phyloP scores from a whole-genome alignment of 1,140 invertebrate species.

The Drosophila mauritiana region DNA sequence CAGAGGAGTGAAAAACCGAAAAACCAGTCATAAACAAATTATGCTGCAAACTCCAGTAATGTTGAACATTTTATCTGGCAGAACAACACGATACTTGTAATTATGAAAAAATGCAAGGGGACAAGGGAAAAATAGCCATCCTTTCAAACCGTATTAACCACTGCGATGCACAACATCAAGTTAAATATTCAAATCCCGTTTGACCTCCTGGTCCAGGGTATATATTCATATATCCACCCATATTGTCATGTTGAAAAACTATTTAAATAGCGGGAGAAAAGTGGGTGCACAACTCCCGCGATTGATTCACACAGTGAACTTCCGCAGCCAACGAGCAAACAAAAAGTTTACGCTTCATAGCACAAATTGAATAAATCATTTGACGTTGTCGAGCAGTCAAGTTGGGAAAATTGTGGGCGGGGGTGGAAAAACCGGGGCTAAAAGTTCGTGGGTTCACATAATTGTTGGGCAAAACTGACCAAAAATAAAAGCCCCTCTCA shows the following conservation, averaged over 20 bases:
- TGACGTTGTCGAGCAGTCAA: conserved; percentile 49
- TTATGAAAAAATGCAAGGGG: conserved; percentile 29
- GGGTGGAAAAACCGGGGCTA: not conserved
- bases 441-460: conserved; percentile 55
- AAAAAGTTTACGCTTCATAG: conserved; percentile 80
- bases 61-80: conserved; percentile 51
- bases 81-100: conserved; percentile 40
- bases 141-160: not conserved
- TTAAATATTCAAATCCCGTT: conserved; percentile 24
- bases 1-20: not conserved
- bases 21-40: conserved; percentile 50
- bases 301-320: conserved; percentile 69
- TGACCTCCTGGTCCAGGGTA: conserved; percentile 10
- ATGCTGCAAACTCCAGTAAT: conserved; percentile 55
- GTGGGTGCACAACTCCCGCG: conserved; percentile 28
- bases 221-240: conserved; percentile 19
- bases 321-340: conserved; percentile 65
- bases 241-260: conserved; percentile 48
- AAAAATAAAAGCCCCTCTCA: conserved; percentile 51
- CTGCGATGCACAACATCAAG: not conserved
- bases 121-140: not conserved
- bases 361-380: conserved; percentile 82
- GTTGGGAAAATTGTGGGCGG: conserved; percentile 4
- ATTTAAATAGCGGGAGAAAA: conserved; percentile 26
- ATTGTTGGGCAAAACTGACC: conserved; percentile 65